phyloP scores from a whole-genome alignment of 2,113 vertebrate genomes.

The Picathartes gymnocephalus region DNA sequence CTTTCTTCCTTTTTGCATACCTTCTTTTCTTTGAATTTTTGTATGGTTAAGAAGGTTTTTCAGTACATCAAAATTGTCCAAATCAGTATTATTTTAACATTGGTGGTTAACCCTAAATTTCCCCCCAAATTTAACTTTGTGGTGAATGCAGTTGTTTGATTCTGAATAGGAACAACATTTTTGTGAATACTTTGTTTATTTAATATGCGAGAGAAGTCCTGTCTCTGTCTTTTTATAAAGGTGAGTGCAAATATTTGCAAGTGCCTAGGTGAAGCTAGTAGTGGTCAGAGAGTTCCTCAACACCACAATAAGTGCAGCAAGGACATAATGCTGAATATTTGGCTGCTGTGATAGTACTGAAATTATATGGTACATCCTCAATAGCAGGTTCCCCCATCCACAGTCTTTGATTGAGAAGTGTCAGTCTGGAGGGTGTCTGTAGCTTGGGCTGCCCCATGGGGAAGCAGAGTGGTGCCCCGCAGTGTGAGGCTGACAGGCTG shows the following conservation, averaged over 20 bases:
- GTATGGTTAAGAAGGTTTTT: neutral
- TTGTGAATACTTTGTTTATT: neutral
- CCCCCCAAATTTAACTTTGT: neutral
- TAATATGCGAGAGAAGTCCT: neutral
- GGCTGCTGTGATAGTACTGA: neutral
- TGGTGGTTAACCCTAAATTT: neutral
- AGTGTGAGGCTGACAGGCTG: neutral
- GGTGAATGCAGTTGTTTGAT: neutral
- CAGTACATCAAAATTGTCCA: neutral
- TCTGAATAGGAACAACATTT: neutral
- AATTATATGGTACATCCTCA: neutral
- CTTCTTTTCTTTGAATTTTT: neutral
- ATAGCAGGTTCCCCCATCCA: accelerated
- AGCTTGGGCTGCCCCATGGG: neutral
- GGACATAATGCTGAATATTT: neutral
- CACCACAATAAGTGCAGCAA: neutral
- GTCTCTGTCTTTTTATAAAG: neutral
- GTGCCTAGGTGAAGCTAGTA: neutral
- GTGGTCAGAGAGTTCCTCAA: neutral
- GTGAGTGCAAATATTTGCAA: neutral
- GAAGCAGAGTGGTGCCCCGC: neutral
- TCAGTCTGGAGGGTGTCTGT: neutral
- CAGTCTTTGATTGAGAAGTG: neutral
- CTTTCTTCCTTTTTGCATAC: neutral
- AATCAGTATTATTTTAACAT: neutral